These are phyloP conservation scores for Electrona antarctica DNA, from an alignment of 2,113 vertebrate species.

Conservation along the genomic window DNA sequence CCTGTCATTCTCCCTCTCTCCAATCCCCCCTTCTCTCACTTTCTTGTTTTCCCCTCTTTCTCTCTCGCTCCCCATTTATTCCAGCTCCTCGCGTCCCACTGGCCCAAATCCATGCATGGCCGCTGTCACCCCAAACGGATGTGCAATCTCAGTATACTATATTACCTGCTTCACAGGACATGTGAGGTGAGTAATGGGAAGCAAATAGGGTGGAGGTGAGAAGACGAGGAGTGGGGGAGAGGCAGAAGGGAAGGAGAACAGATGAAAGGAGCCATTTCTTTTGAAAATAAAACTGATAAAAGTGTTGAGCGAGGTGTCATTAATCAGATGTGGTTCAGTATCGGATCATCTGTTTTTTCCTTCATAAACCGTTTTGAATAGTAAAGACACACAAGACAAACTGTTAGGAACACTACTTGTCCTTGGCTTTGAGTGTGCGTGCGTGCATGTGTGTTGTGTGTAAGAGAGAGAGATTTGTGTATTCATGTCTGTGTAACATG, in stretches of 20 bases:
- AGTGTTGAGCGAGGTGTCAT: conserved; percentile 52
- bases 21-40: conserved; percentile 63
- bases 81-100: conserved; percentile 44
- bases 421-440: conserved; percentile 26
- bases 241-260: conserved; percentile 27
- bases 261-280: conserved; percentile 57
- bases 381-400: conserved; percentile 34
- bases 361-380: conserved; percentile 43
- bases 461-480: background rate
- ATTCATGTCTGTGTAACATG: background rate
- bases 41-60: background rate
- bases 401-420: conserved; percentile 19
- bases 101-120: conserved; percentile 59
- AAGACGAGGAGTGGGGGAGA: conserved; percentile 21
- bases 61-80: conserved; percentile 20
- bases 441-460: background rate
- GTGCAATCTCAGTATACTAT: conserved; percentile 72
- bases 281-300: conserved; percentile 69
- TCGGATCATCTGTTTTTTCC: conserved; percentile 45
- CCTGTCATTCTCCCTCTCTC: conserved; percentile 81
- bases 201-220: conserved; percentile 38
- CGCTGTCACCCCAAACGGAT: conserved; percentile 72
- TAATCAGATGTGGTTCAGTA: conserved; percentile 65
- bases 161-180: conserved; percentile 45
- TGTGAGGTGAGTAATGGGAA: conserved; percentile 66